phyloP scores from a whole-genome alignment of 2,888 invertebrate genomes.

The Rhimphoctona megacephalus region DNA sequence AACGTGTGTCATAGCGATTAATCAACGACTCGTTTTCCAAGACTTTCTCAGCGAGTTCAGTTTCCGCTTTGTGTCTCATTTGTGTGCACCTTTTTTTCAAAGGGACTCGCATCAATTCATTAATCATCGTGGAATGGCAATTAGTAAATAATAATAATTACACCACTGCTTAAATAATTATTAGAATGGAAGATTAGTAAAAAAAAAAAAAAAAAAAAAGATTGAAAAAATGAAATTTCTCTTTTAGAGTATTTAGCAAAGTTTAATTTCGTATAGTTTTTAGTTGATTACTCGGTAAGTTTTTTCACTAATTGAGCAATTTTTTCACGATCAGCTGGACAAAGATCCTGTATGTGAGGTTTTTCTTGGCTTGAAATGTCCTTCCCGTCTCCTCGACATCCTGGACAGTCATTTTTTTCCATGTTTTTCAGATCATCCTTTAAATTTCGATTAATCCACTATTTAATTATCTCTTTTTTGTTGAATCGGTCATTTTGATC shows the following conservation, averaged over 20 bases:
- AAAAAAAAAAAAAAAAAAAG: background rate
- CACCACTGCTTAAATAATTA: background rate
- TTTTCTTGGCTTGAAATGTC: slow-evolving; percentile 43
- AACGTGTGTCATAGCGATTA: slow-evolving; percentile 67
- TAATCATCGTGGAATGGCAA: background rate
- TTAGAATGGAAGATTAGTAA: background rate
- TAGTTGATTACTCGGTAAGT: slow-evolving; percentile 72
- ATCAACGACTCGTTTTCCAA: slow-evolving; percentile 71
- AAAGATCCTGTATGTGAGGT: slow-evolving; percentile 75
- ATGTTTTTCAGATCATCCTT: slow-evolving; percentile 64
- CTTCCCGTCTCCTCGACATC: slow-evolving; percentile 69
- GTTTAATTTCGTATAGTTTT: background rate
- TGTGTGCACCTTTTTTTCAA: slow-evolving; percentile 70
- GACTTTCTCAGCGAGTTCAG: slow-evolving; percentile 70
- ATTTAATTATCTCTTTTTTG: background rate
- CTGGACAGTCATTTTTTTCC: slow-evolving; percentile 68
- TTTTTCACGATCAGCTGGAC: slow-evolving; percentile 74
- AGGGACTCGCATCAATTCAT: background rate
- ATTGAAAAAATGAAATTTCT: background rate
- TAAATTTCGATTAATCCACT: background rate
- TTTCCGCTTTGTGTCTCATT: slow-evolving; percentile 70
- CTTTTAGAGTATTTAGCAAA: background rate
- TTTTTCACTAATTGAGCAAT: slow-evolving; percentile 75
- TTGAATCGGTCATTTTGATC: background rate
- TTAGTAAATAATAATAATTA: background rate